Conservation (phyloP, 2,797 vertebrate genomes). For the Cyprinodon diabolis region DNA sequence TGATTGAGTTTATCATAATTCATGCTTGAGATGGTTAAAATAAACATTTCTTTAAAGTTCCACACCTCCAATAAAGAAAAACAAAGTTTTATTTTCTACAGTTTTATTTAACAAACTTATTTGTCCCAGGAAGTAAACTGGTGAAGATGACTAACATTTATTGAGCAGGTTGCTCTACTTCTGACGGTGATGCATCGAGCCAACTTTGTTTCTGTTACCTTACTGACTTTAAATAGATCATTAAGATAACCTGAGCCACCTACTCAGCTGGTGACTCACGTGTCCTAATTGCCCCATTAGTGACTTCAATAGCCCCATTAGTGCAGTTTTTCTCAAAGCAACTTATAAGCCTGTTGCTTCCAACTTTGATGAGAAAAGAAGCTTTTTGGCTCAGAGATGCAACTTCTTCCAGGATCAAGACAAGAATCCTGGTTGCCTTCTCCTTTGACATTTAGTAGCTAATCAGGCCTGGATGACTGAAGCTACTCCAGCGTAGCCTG, state of each 20-base stretch:
- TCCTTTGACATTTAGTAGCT: neutral
- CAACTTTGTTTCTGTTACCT: neutral
- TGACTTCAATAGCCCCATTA: neutral
- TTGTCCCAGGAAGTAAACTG: neutral
- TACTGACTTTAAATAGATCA: neutral
- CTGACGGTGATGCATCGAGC: neutral
- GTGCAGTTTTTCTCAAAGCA: neutral
- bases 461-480: neutral
- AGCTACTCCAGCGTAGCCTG: neutral
- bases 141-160: neutral
- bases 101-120: neutral
- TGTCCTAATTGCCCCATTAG: neutral
- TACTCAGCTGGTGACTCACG: neutral
- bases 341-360: neutral
- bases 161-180: neutral
- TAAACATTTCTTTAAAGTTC: no score
- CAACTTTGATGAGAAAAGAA: neutral
- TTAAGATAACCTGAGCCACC: neutral
- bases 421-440: neutral
- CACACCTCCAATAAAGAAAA: no score
- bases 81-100: no score
- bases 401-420: neutral
- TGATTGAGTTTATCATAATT: no score
- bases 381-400: neutral
- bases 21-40: no score